Evolutionary conservation across 2,888 invertebrate species (phyloP).

Genomic region (Spodoptera exigua): DNA sequence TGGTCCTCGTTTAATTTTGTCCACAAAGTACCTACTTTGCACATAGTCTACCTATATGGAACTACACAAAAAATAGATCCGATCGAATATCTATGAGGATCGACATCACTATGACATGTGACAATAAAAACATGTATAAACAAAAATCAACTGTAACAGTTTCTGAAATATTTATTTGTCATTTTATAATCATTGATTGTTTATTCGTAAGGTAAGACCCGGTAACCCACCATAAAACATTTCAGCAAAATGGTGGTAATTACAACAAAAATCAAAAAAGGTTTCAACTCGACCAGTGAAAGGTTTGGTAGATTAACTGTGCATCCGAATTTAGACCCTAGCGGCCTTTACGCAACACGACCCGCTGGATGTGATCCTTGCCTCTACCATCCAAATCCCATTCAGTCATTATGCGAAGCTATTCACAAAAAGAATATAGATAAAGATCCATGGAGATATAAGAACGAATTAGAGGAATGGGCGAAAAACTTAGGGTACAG

Average conservation of each 20-base stretch:
- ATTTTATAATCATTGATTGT: too few species aligned
- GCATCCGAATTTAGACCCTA: conserved; percentile 77
- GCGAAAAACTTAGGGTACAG: conserved; percentile 80
- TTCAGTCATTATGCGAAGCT: conserved; percentile 67
- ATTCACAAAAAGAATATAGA: conserved; percentile 61
- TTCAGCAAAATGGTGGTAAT: conserved; percentile 42
- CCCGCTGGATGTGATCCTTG: conserved; percentile 76
- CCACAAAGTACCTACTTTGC: too few species aligned
- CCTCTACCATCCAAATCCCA: conserved; percentile 71
- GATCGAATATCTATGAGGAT: too few species aligned
- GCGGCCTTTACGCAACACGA: conserved; percentile 67
- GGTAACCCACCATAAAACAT: too few species aligned
- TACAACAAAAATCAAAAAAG: conserved; percentile 24
- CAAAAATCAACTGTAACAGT: too few species aligned
- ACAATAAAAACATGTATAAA: too few species aligned
- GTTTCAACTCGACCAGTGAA: conserved; percentile 66
- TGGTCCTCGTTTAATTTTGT: too few species aligned
- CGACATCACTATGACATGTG: too few species aligned
- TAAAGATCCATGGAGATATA: conserved; percentile 80
- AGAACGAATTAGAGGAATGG: conserved; percentile 81
- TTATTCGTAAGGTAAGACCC: too few species aligned
- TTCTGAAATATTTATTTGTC: too few species aligned
- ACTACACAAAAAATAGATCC: too few species aligned
- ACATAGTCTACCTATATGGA: too few species aligned
- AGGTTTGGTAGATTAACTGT: conserved; percentile 73